Conservation (phyloP, 2,888 invertebrate species). For the Pherbina coryleti region DNA sequence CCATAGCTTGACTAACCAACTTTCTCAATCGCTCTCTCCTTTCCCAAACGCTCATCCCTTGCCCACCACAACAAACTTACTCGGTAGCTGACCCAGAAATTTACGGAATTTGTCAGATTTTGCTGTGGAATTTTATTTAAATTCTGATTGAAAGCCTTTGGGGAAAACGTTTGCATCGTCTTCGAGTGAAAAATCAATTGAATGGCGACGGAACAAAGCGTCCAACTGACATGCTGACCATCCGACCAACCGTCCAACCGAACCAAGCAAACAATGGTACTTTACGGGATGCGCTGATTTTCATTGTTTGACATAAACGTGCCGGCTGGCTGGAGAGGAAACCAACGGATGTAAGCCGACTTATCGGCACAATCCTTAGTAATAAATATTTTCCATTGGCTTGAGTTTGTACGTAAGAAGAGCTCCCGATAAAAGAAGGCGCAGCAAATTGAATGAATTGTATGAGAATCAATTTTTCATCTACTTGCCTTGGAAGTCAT, state of each 20-base stretch:
- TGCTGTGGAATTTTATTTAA: constrained; percentile 15
- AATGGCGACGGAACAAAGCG: no score
- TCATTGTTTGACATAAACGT: background rate
- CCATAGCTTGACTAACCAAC: background rate
- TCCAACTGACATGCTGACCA: no score
- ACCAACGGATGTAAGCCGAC: constrained; percentile 5
- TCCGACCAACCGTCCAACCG: no score
- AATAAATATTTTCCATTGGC: constrained; percentile 9
- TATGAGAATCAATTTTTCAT: constrained; percentile 23
- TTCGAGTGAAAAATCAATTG: no score
- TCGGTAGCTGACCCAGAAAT: constrained; percentile 6
- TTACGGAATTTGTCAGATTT: constrained; percentile 9
- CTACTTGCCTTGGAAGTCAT: constrained; percentile 6
- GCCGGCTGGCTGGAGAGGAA: background rate
- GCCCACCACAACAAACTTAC: background rate
- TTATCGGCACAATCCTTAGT: constrained; percentile 19
- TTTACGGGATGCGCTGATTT: background rate
- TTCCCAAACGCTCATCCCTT: background rate
- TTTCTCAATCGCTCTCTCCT: background rate
- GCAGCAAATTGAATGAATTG: constrained; percentile 31
- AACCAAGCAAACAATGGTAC: background rate
- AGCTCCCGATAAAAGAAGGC: background rate
- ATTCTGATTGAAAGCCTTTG: constrained; percentile 19
- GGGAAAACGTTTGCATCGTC: background rate
- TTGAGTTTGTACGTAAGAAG: background rate